These are phyloP conservation scores for Heteronetta atricapilla DNA, from an alignment of 2,113 vertebrate genomes.

Conservation along the genomic window DNA sequence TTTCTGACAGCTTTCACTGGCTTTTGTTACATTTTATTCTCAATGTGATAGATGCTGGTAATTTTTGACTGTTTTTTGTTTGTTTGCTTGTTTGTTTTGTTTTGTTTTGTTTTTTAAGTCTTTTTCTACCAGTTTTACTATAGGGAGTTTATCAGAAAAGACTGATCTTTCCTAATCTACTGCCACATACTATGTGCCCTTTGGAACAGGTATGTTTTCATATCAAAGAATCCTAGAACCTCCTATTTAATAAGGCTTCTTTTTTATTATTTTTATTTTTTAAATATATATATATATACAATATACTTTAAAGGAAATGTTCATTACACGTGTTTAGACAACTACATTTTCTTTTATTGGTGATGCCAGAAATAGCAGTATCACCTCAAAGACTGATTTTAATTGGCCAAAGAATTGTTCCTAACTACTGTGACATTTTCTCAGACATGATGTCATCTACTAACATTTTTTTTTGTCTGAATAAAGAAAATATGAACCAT, in stretches of 20 bases:
- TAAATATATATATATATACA: not conserved
- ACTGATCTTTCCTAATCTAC: conserved; percentile 25
- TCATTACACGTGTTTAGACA: conserved; percentile 13
- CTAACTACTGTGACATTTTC: conserved; percentile 64
- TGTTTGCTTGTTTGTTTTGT: no score
- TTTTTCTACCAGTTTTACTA: conserved; percentile 24
- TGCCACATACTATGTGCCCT: not conserved
- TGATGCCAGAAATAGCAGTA: not conserved
- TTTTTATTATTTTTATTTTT: not conserved
- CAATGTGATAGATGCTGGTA: conserved; percentile 1
- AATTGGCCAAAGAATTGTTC: conserved; percentile 63
- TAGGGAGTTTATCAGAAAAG: conserved; percentile 22
- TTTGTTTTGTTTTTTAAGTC: not conserved
- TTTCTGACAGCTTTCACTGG: conserved; percentile 39
- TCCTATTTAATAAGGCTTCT: not conserved
- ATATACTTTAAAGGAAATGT: not conserved
- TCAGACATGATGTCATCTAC: conserved; percentile 69
- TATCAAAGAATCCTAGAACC: not conserved
- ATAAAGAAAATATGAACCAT: conserved; percentile 64
- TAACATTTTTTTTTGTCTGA: conserved; percentile 66
- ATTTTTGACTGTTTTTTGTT: conserved; percentile 36
- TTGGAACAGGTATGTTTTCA: conserved; percentile 2
- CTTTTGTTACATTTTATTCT: conserved; percentile 60
- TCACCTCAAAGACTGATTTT: conserved; percentile 63
- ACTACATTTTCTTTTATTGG: conserved; percentile 1